Evolutionary conservation across 2,113 vertebrate species (phyloP), one percentile per base, ranked within the genome.

Genomic region (Eurystomus gularis): DNA sequence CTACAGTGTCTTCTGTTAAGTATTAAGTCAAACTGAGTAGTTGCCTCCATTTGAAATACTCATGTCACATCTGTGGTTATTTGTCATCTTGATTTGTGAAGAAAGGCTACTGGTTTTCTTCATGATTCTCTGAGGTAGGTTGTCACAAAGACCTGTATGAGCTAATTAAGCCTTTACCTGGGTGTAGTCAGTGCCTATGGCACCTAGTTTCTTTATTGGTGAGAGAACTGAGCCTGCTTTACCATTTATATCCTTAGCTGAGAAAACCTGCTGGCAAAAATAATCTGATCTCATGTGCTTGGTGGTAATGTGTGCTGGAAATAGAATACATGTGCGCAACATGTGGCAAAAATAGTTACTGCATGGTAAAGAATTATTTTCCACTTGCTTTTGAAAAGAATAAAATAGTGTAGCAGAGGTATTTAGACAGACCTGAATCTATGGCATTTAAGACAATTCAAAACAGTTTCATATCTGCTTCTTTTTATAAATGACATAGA

Each of bases 261-360:
- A 88, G 92, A 88, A 95, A 88, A 85, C 75, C 29, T 95, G 62
- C 78, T 90, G 79, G 79, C 78, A 95, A 90, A 94, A 94, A 95
- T 80, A 90, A 51, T 88, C 75, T 68, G 75, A 85, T 93, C 82
- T 88, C 39, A 24, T 90, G 66, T 82, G 61, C 88, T 88, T 88
- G 70, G 44, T 94, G 79, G 71, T 82, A 87, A 33, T 13, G 55
- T 60, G 33, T 79, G 52, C 85, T 96, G 66, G 52, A 96, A 96
- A 95, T 96, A 94, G 88, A 95, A 79, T 72, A 94, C 78, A 68
- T 84, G 57, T 82, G 62, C 8, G 2, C 61, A 96, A 85, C 78
- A 79, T 35, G 55, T 85, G 61, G 70, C 85, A 93, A 85, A 97
- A 97, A 90, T 91, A 93, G 48, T 87, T 82, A 57, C 21, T 93